These are phyloP conservation scores for Pollenia angustigena DNA, from an alignment of 2,888 invertebrate species.

Conservation along the genomic window DNA sequence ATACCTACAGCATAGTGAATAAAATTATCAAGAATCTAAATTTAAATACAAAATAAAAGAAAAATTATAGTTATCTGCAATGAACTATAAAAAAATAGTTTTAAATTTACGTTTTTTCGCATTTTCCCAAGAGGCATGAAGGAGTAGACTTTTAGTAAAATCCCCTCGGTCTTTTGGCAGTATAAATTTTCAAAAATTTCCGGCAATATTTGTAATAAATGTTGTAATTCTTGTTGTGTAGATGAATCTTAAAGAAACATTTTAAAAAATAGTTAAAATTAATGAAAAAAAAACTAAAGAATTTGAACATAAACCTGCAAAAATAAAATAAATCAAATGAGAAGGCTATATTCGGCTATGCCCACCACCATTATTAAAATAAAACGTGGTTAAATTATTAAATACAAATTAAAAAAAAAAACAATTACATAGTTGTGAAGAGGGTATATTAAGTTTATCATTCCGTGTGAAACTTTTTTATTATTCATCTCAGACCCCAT, in stretches of 20 bases:
- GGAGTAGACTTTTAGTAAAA: conserved; percentile 58
- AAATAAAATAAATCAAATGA: too few relatives aligned
- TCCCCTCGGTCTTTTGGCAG: conserved; percentile 54
- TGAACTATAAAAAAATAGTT: background rate
- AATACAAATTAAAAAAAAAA: too few relatives aligned
- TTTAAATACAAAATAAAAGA: conserved; percentile 2
- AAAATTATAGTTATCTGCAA: background rate
- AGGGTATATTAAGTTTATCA: too few relatives aligned
- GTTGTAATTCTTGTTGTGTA: conserved; percentile 26
- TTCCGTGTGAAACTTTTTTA: too few relatives aligned
- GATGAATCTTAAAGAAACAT: conserved; percentile 27
- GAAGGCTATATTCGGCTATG: background rate
- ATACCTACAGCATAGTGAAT: conserved; percentile 52
- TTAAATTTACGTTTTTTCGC: conserved; percentile 20
- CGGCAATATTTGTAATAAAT: conserved; percentile 63
- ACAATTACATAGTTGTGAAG: too few relatives aligned
- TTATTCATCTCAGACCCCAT: too few relatives aligned
- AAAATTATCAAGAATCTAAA: conserved; percentile 62
- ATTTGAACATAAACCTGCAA: background rate
- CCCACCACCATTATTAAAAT: too few relatives aligned
- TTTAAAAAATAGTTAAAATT: too few relatives aligned
- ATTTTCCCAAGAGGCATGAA: conserved; percentile 26
- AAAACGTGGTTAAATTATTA: too few relatives aligned
- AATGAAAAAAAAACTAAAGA: conserved; percentile 1
- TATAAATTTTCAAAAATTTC: conserved; percentile 58